Percentiles rank a stretch among this genome's conserved stretches.
These are phyloP conservation scores for Drosophila eohydei DNA, from an alignment of 2,888 invertebrate species.

Conservation along the genomic window DNA sequence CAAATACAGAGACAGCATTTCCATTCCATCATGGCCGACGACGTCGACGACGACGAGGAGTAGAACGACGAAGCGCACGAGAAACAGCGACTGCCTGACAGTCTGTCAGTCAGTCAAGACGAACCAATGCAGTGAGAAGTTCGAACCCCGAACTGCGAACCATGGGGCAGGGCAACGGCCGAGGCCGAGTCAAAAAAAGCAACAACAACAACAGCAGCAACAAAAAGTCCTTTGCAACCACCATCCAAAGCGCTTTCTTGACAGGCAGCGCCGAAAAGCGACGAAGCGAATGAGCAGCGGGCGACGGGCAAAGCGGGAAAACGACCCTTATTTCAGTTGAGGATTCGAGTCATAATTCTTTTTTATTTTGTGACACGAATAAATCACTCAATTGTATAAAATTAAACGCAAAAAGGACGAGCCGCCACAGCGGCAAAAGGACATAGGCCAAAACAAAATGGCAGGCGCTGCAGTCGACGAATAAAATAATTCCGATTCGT, in stretches of 20 bases:
- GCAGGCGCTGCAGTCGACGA: constrained; percentile 57
- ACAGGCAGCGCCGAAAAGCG: constrained; percentile 33
- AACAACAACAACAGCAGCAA: constrained; percentile 17
- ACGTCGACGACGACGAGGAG: constrained; percentile 49
- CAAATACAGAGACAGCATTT: constrained; percentile 40
- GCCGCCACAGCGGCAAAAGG: constrained; percentile 31
- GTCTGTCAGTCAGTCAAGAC: constrained; percentile 68
- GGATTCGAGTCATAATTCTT: constrained; percentile 81
- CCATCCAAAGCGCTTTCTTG: constrained; percentile 47
- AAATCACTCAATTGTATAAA: constrained; percentile 84
- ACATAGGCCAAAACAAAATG: constrained; percentile 68
- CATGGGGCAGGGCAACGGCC: constrained; percentile 50
- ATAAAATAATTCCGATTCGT: constrained; percentile 83
- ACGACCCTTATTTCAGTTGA: constrained; percentile 77
- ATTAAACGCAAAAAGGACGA: constrained; percentile 78
- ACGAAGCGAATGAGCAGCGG: constrained; percentile 11
- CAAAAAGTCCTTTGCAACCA: constrained; percentile 54
- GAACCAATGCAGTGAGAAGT: constrained; percentile 24
- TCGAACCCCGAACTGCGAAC: constrained; percentile 21
- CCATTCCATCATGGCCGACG: constrained; percentile 78
- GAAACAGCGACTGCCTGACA: constrained; percentile 44
- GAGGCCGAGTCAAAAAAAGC: constrained; percentile 2
- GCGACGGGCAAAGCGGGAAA: constrained; percentile 15
- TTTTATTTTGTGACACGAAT: constrained; percentile 84
- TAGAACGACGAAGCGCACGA: constrained; percentile 28